Evolutionary conservation across 2,113 vertebrate genomes (phyloP).

Genomic region (Ginglymostoma cirratum): DNA sequence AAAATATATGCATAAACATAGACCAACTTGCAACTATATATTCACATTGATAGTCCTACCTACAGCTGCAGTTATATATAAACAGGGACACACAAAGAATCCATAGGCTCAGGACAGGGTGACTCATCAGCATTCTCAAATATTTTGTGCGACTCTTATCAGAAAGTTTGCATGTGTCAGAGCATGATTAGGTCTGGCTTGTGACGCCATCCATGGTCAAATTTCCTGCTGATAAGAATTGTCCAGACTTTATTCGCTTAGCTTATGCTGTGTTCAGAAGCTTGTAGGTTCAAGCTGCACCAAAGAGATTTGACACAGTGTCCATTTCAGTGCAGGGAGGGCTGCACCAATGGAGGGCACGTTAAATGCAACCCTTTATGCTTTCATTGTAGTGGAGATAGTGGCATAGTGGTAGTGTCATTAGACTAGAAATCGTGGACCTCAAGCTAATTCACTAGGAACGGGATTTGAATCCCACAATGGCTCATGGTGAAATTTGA

Average conservation of each 20-base stretch:
- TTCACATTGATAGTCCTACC: not conserved
- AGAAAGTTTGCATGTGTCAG: not conserved
- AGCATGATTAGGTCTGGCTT: not conserved
- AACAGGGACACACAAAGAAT: not conserved
- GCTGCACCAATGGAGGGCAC: not conserved
- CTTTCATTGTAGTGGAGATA: too few species aligned
- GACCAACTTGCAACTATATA: not conserved
- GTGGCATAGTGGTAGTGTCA: too few species aligned
- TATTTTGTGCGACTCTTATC: conserved; percentile 7
- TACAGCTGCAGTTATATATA: not conserved
- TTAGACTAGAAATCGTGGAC: too few species aligned
- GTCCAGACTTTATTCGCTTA: not conserved
- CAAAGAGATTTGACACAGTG: not conserved
- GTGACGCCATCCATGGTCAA: not conserved
- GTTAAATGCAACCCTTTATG: not conserved
- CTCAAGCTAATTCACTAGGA: too few species aligned
- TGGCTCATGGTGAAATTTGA: too few species aligned
- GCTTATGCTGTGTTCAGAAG: not conserved
- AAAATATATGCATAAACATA: not conserved
- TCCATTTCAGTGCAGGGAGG: not conserved
- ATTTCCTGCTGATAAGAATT: not conserved
- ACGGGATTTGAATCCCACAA: too few species aligned
- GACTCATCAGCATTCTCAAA: not conserved
- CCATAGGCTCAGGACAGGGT: not conserved
- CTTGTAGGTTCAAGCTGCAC: not conserved